A percentile compares a stretch with the other conserved stretches of the same genome.
Evolutionary conservation across 2,888 invertebrate genomes (phyloP).

Genomic region (Apamea anceps): DNA sequence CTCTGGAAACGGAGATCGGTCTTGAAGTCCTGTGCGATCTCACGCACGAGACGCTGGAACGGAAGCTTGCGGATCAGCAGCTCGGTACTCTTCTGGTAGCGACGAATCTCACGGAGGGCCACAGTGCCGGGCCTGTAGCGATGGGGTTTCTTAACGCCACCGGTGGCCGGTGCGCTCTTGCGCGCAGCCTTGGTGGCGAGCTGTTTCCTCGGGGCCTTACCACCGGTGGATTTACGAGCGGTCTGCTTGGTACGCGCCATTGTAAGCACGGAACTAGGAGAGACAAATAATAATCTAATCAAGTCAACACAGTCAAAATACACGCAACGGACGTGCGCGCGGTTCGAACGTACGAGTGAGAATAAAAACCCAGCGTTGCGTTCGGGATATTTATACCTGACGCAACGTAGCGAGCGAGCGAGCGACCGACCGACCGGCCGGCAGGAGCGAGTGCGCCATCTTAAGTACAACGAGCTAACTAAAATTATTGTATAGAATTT

Average conservation of each 20-base stretch:
- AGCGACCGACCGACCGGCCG: no score
- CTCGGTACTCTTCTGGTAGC: slow-evolving; percentile 70
- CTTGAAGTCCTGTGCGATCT: slow-evolving; percentile 98
- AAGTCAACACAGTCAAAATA: no score
- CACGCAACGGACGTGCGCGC: not conserved
- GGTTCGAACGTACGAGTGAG: slow-evolving; percentile 27
- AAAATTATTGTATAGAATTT: not conserved
- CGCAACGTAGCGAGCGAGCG: not conserved
- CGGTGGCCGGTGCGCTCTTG: slow-evolving; percentile 94
- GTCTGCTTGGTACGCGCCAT: no score
- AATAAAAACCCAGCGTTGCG: not conserved
- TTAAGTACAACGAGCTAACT: not conserved
- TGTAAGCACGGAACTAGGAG: no score
- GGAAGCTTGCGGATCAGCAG: no score
- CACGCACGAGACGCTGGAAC: slow-evolving; percentile 92
- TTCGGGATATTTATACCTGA: not conserved
- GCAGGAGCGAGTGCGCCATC: no score
- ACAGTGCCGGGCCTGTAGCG: slow-evolving; percentile 97
- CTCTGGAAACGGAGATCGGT: slow-evolving; percentile 70
- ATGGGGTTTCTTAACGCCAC: slow-evolving; percentile 95
- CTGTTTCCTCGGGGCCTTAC: slow-evolving; percentile 97
- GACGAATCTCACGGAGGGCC: slow-evolving; percentile 97
- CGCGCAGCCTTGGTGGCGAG: slow-evolving; percentile 96
- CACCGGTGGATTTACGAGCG: slow-evolving; percentile 91
- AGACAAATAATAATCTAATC: no score